A percentile compares a stretch with the other conserved stretches of the same genome.
These are phyloP conservation scores for Myopa testacea DNA, from an alignment of 2,888 invertebrate genomes.

Conservation along the genomic window DNA sequence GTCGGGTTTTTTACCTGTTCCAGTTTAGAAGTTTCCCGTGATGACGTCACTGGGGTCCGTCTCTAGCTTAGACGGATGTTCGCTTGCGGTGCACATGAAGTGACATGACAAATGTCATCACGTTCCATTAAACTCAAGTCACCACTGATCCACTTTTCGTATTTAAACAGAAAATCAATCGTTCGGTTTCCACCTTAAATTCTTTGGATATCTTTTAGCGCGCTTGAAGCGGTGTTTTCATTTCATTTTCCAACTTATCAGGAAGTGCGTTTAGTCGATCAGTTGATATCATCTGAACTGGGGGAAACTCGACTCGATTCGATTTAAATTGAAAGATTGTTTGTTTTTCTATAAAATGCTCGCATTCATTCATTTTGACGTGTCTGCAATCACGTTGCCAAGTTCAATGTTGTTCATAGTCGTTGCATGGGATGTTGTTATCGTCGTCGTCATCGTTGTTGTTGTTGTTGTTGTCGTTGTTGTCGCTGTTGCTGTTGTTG, in stretches of 20 bases:
- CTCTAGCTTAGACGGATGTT: conserved; percentile 12
- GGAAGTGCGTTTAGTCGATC: too few species aligned
- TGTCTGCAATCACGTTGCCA: conserved; percentile 1
- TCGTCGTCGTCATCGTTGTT: not conserved
- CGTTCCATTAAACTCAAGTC: not conserved
- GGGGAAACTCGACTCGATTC: too few species aligned
- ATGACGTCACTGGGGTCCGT: conserved; percentile 17
- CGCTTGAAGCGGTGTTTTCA: too few species aligned
- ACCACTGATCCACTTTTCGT: too few species aligned
- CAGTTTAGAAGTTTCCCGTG: not conserved
- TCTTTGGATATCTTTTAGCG: too few species aligned
- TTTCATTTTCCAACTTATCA: too few species aligned
- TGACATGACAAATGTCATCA: conserved; percentile 38
- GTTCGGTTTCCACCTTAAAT: conserved; percentile 1
- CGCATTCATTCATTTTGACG: too few species aligned
- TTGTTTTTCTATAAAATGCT: too few species aligned
- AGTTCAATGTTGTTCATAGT: conserved; percentile 2
- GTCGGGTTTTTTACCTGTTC: too few species aligned
- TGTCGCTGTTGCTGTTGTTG: not conserved
- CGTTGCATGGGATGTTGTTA: not conserved
- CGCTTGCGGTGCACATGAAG: not conserved
- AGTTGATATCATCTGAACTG: too few species aligned
- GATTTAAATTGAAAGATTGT: too few species aligned
- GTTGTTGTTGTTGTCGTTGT: not conserved
- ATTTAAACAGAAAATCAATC: not conserved